Base-by-base conservation (phyloP, 2,113 vertebrate species). In the Cephalopholis sonnerati region DNA sequence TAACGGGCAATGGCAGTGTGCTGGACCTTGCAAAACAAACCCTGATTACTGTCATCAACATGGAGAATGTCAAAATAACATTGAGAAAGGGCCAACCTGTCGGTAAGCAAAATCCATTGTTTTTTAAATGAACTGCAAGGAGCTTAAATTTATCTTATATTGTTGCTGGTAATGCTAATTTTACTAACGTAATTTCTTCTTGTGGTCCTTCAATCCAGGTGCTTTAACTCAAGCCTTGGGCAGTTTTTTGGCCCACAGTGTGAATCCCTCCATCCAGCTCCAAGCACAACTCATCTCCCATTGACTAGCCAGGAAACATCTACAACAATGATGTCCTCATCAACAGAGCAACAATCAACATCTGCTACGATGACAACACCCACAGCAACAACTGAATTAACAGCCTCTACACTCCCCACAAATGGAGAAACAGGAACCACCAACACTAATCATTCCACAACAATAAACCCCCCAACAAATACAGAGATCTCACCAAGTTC, bases 221-320 rank as follows among this genome's bases (percentile, higher is more conserved):
- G 95, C 74, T 82, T 77, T 17, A 25, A 68, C 15, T 89, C 73
- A 22, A 54, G 59, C n/a, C 81, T 94, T 51, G 29, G 90, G 57
- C 81, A 91, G 70, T 95, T 81, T 85, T 46, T 86, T 15, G 96
- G 96, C 24, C 18, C 17, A 7, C 92, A 72, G 11, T 96, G 95
- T 82, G 87, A 96, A 4, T 48, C 88, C 6, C 93, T 72, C 71
- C 81, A 51, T 20, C 44, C 86, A 63, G 87, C 81, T 24, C 74
- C 88, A 32, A 36, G 32, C 32, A 36, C 32, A 36, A 36, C 32
- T 36, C 32, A 36, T 5, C 32, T 36, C 32, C 32, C 32, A 6
- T 5, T 32, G 32, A 32, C 32, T 6, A 32, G 32, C 32, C 32
- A 32, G 32, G 32, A 32, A 32, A 32, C 32, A 32, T 32, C 32